Evolutionary conservation across 2,888 invertebrate species (phyloP).

Genomic region (Cryptus armator): DNA sequence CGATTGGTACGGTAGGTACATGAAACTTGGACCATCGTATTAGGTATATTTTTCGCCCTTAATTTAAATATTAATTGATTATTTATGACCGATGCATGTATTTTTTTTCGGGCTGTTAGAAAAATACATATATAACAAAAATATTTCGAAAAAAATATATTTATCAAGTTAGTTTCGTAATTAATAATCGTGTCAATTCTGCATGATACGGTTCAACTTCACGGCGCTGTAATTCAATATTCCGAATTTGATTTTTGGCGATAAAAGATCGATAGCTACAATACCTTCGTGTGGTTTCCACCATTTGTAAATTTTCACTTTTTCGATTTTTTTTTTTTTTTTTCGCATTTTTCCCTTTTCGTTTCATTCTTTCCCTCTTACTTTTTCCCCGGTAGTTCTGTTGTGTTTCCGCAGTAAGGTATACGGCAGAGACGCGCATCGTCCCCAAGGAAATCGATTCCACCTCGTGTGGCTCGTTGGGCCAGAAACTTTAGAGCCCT

Average conservation of each 20-base stretch:
- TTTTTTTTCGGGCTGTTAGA: no score
- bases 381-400: conserved; percentile 39
- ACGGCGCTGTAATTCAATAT: background rate
- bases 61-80: no score
- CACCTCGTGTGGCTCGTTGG: conserved; percentile 46
- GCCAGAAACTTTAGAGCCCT: conserved; percentile 50
- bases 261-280: background rate
- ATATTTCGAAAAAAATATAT: no score
- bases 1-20: no score
- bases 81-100: no score
- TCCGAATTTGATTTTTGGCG: background rate
- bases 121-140: no score
- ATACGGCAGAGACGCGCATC: conserved; percentile 41
- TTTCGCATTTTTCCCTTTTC: background rate
- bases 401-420: conserved; percentile 64
- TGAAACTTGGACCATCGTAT: no score
- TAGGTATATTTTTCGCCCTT: no score
- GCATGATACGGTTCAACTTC: no score
- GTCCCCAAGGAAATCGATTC: conserved; percentile 77
- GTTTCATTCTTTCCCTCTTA: conserved; percentile 18
- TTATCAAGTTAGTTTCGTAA: no score
- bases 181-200: no score
- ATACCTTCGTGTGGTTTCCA: background rate
- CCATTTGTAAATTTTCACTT: background rate
- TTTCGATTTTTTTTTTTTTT: background rate